Base-by-base conservation (phyloP, 1,140 invertebrate genomes). In the Cataglyphis hispanica region DNA sequence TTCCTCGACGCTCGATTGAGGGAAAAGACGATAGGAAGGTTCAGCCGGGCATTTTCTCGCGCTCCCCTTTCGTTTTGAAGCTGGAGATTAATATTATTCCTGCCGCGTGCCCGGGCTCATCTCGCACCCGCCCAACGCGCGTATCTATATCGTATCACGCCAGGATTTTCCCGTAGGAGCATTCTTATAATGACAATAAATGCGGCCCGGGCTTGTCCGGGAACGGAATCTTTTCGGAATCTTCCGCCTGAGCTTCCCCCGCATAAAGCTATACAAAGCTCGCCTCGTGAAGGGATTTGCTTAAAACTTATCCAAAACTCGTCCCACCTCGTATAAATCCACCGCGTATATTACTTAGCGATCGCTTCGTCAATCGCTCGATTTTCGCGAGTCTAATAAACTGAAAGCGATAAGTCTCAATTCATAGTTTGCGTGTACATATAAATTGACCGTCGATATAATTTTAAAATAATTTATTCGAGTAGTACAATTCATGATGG, bases 51-150 rank as follows among this genome's bases (percentile, higher is more conserved):
- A 7, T 64, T 8, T 16, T 67, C 46, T 2, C 46, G 37, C 43
- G 34, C 37, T 58, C 22, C 31, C 27, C 8, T 40, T 27, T 56
- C 22, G 10, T 31, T 13, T 34, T 13, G 19, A 3, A 31, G 13
- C 34, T n/a, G 37, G 37, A 60, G 67, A 83, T 83, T 83, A 83
- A 83, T 83, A 60, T 74, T 83, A 83, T 83, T 74, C 53, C 78
- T 46, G 53, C 67, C 53, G 67, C 78, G 61, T 78, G 61, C 60
- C n/a, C 13, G 46, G 34, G 34, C 34, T 81, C 34, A 22, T 60
- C 43, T 25, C 76, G 58, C 40, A 4, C 25, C 74, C 37, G 72
- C 25, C 6, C 53, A 27, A 64, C 60, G 60, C 25, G 27, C 58
- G n/a, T 67, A 69, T 56, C 63, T 25, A 56, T 56, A 63, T 80